These are phyloP conservation scores for Griposia aprilina DNA, from an alignment of 2,888 invertebrate genomes.

Conservation along the genomic window DNA sequence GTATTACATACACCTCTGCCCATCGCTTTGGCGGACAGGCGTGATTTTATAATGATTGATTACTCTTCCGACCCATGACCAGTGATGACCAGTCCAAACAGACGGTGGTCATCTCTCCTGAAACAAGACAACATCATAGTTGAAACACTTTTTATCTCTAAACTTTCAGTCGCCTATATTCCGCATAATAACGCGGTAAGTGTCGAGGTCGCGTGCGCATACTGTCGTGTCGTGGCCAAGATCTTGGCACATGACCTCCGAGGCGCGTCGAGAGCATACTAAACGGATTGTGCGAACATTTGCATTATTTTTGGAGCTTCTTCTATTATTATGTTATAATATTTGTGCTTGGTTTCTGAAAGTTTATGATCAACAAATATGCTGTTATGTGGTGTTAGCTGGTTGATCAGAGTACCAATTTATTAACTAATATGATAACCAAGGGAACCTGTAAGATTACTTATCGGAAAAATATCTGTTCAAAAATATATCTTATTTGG, in stretches of 20 bases:
- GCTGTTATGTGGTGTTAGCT: background rate
- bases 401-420: background rate
- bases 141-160: conserved; percentile 25
- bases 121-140: background rate
- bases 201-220: conserved; percentile 54
- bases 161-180: conserved; percentile 26
- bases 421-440: background rate
- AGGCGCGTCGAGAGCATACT: conserved; percentile 58
- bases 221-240: conserved; percentile 60
- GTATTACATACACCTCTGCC: background rate
- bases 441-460: background rate
- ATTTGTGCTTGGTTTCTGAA: background rate
- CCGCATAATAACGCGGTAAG: conserved; percentile 7
- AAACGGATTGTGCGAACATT: conserved; percentile 55
- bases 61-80: background rate
- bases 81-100: background rate
- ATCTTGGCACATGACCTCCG: conserved; percentile 72
- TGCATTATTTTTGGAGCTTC: conserved; percentile 39
- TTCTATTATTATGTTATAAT: conserved; percentile 23
- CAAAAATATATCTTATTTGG: too few relatives aligned
- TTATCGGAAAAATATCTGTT: background rate
- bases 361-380: background rate
- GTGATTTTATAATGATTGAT: background rate
- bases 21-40: background rate
- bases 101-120: background rate